These are phyloP conservation scores for Paracentrotus lividus DNA, from an alignment of 53 echinoderm and acorn worm genomes.

Conservation along the genomic window DNA sequence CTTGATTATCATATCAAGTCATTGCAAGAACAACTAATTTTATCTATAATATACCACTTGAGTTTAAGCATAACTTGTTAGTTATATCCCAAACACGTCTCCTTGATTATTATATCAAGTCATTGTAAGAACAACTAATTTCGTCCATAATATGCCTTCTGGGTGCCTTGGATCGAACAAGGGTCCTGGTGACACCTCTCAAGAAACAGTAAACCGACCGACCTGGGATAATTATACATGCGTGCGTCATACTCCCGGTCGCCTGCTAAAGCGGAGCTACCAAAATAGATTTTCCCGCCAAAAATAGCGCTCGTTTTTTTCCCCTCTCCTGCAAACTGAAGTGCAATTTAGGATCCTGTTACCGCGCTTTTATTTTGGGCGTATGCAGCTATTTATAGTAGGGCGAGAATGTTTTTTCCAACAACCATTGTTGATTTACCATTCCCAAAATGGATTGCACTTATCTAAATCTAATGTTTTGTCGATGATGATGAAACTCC, in stretches of 20 bases:
- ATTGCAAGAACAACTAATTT: constrained; percentile 40
- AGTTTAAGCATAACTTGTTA: no score
- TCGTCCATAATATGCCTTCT: constrained; percentile 31
- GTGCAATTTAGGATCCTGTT: constrained; percentile 44
- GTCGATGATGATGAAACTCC: not conserved
- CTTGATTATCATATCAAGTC: not conserved
- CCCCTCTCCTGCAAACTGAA: constrained; percentile 53
- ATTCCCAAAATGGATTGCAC: constrained; percentile 56
- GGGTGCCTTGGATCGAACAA: constrained; percentile 14
- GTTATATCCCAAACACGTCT: not conserved
- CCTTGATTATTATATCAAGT: not conserved
- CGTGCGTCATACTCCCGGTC: constrained; percentile 54
- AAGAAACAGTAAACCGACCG: constrained; percentile 26
- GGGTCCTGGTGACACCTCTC: constrained; percentile 39
- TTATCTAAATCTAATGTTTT: constrained; percentile 33
- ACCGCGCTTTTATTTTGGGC: constrained; percentile 63
- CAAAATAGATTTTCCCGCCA: constrained; percentile 47
- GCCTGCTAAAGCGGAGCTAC: constrained; percentile 39
- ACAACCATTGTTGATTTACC: constrained; percentile 34
- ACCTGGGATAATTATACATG: constrained; percentile 63
- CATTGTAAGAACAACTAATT: constrained; percentile 34
- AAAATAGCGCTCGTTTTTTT: constrained; percentile 53
- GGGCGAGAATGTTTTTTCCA: constrained; percentile 30
- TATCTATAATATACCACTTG: not conserved
- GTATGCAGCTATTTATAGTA: constrained; percentile 33